Evolutionary conservation across 2,113 vertebrate genomes (phyloP), one percentile per base, ranked within the genome.

Genomic region (Crypturellus undulatus): DNA sequence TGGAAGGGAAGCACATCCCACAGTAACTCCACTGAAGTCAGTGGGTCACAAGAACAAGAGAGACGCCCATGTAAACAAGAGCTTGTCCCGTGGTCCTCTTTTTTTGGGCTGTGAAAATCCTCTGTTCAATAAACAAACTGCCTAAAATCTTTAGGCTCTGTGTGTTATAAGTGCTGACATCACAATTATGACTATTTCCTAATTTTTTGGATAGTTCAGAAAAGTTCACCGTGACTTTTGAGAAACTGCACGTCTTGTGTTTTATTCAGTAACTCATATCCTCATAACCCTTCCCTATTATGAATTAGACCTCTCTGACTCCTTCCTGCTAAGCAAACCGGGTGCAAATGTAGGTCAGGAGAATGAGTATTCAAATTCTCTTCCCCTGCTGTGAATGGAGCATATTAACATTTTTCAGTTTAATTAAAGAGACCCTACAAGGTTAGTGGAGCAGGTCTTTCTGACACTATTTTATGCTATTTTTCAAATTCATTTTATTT

Each of bases 291-390:
- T 80, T 77, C 8, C 16, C 91, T 90, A 73, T 70, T 84, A 70
- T 34, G 64, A 64, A 7, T 78, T 25, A 34, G n/a, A 86, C 9
- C 42, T 80, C 38, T 47, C 13, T 75, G 79, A 75, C 68, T 93
- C 25, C 45, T 78, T 89, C 88, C 67, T 96, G 64, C 47, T 64
- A 88, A 94, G 56, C 12, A 93, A 95, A 70, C 24, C 0, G 7
- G 64, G 72, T 75, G 72, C 51, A 95, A 94, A 92, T 94, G 16
- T 56, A 94, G 64, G 87, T 94, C 79, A 95, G 42, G 25, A 90
- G 51, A 83, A 60, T 25, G 83, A 63, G 73, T 64, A 80, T 38
- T 38, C 51, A 75, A 80, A 91, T 67, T 92, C 30, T 21, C 45
- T 92, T 85, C 71, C 68, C 70, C 64, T 83, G 56, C 72, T 92